Conservation (phyloP, 2,888 invertebrate genomes). For the Helleia helle region DNA sequence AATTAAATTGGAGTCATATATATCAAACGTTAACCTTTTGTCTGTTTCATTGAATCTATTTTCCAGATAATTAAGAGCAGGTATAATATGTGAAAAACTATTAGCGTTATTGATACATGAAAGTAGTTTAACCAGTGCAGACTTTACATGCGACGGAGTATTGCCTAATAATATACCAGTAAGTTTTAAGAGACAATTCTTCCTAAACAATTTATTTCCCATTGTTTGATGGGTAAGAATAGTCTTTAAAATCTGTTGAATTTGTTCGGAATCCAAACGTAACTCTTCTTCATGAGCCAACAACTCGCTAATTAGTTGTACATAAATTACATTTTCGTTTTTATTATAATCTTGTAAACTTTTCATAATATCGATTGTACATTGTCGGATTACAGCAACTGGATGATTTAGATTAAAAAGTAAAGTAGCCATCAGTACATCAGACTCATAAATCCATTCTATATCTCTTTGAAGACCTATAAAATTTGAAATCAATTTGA, state of each 20-base stretch:
- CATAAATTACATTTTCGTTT: conserved; percentile 47
- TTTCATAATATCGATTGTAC: conserved; percentile 68
- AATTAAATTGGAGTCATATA: conserved; percentile 69
- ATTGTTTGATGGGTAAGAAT: conserved; percentile 71
- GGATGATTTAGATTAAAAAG: conserved; percentile 73
- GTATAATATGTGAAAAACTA: conserved; percentile 50
- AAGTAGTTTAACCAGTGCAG: conserved; percentile 60
- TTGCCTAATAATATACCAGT: conserved; percentile 43
- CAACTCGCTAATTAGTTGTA: conserved; percentile 60
- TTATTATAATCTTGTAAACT: conserved; percentile 38
- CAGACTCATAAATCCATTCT: conserved; percentile 52
- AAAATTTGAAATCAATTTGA: conserved; percentile 52
- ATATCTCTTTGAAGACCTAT: conserved; percentile 34
- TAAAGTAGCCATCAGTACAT: conserved; percentile 66
- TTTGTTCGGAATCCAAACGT: conserved; percentile 77
- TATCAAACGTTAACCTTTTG: conserved; percentile 43
- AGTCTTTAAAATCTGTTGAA: conserved; percentile 76
- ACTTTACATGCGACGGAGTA: conserved; percentile 58
- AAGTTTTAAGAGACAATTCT: conserved; percentile 47
- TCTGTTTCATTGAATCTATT: conserved; percentile 33
- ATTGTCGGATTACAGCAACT: conserved; percentile 67
- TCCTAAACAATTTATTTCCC: conserved; percentile 49
- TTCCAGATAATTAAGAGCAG: conserved; percentile 37
- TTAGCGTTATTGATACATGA: conserved; percentile 54
- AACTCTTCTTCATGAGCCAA: conserved; percentile 73